phyloP scores from a whole-genome alignment of 1,140 invertebrate species.

The Drosophila dunni region DNA sequence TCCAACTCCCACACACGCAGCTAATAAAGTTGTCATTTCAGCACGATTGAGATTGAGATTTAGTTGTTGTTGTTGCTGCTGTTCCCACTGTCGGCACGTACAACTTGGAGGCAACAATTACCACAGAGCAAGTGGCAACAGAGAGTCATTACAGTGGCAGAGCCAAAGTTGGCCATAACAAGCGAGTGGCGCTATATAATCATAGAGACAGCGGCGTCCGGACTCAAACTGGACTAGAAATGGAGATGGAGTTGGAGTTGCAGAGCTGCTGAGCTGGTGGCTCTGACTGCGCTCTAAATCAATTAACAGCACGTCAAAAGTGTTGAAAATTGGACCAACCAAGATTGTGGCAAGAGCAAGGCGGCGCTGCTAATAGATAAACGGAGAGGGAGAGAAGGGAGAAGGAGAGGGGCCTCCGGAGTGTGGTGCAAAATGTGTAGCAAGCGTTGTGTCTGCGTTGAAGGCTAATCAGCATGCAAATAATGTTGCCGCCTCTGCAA shows the following conservation, averaged over 20 bases:
- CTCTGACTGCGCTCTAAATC: constrained; percentile 72
- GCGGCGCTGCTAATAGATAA: constrained; percentile 47
- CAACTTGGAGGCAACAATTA: constrained; percentile 36
- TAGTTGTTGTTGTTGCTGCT: not conserved
- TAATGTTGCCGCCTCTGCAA: constrained; percentile 76
- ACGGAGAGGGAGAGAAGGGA: constrained; percentile 12
- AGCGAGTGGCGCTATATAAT: constrained; percentile 79
- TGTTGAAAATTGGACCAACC: constrained; percentile 78
- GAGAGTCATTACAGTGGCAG: constrained; percentile 76
- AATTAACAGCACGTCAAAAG: constrained; percentile 83
- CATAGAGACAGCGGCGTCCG: constrained; percentile 58
- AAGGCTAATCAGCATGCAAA: constrained; percentile 83
- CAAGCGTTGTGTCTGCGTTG: constrained; percentile 67
- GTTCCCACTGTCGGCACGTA: constrained; percentile 68
- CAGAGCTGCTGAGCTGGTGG: not conserved
- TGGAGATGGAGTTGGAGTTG: constrained; percentile 7
- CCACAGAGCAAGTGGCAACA: constrained; percentile 59
- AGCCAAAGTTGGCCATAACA: constrained; percentile 74
- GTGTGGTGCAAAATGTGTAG: constrained; percentile 61
- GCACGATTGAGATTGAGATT: constrained; percentile 73
- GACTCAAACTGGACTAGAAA: constrained; percentile 18
- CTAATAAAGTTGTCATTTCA: constrained; percentile 79
- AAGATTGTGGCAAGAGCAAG: constrained; percentile 41
- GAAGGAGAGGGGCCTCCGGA: constrained; percentile 26
- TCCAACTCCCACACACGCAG: constrained; percentile 31